phyloP scores from a whole-genome alignment of 2,888 invertebrate genomes.

The Xylocampa areola region DNA sequence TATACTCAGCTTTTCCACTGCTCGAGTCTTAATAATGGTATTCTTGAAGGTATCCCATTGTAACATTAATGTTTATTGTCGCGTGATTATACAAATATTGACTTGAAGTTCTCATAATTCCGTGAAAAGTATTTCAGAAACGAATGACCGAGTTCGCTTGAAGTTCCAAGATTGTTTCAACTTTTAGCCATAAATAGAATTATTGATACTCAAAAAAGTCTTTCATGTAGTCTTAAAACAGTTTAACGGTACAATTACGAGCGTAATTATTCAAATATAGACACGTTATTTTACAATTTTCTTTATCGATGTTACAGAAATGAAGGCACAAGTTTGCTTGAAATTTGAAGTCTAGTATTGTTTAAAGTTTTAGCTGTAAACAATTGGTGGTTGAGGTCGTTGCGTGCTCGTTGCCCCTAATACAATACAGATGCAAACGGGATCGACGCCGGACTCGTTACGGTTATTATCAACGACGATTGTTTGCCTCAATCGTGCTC shows the following conservation, averaged over 20 bases:
- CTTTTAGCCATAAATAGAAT: conserved; percentile 11
- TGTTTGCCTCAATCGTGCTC: conserved; percentile 77
- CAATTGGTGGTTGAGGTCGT: conserved; percentile 63
- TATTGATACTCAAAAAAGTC: conserved; percentile 17
- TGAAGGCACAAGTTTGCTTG: conserved; percentile 35
- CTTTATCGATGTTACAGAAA: conserved; percentile 21
- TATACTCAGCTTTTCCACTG: no score
- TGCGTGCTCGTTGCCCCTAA: conserved; percentile 68
- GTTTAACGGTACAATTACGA: conserved; percentile 19
- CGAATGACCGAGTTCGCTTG: conserved; percentile 8
- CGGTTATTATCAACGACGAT: conserved; percentile 80
- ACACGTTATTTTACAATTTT: conserved; percentile 17
- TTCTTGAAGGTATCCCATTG: no score
- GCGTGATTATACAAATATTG: conserved; percentile 8
- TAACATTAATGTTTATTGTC: no score
- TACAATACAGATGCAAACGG: conserved; percentile 80
- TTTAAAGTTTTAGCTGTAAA: conserved; percentile 57
- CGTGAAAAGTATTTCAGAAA: conserved; percentile 15
- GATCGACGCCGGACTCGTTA: conserved; percentile 77
- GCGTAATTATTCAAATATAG: conserved; percentile 34
- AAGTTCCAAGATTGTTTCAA: conserved; percentile 17
- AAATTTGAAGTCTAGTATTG: conserved; percentile 42
- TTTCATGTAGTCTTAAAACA: conserved; percentile 21
- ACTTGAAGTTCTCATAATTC: conserved; percentile 1
- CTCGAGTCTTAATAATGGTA: no score